A percentile compares a stretch with the other conserved stretches of the same genome.
Conservation (phyloP, 1,140 invertebrate species). For the Leptinotarsa defecta region DNA sequence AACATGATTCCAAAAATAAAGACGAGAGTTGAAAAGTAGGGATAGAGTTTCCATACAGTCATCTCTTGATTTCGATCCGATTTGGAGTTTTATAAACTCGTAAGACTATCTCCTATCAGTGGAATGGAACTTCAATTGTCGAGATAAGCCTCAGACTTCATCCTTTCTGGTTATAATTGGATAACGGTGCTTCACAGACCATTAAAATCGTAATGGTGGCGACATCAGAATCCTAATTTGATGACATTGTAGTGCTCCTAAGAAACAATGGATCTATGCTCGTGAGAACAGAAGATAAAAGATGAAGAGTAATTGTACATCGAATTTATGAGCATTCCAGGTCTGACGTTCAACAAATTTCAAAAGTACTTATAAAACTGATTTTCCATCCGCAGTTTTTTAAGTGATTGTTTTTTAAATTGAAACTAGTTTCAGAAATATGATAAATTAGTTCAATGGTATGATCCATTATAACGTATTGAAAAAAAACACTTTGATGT, state of each 20-base stretch:
- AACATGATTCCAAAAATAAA: too few relatives aligned
- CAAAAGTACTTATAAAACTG: too few relatives aligned
- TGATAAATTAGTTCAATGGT: too few relatives aligned
- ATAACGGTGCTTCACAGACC: neutral
- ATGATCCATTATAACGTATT: too few relatives aligned
- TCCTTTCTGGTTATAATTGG: neutral
- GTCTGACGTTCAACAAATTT: neutral
- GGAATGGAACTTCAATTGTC: neutral
- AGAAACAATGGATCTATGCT: neutral
- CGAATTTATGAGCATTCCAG: neutral
- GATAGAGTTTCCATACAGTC: too few relatives aligned
- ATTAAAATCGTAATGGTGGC: conserved; percentile 1
- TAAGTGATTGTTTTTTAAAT: too few relatives aligned
- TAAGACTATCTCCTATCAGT: neutral
- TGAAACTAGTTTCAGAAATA: too few relatives aligned
- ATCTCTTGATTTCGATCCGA: too few relatives aligned
- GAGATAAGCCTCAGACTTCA: neutral
- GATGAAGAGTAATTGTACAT: neutral
- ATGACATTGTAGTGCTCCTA: neutral
- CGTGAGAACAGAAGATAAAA: neutral
- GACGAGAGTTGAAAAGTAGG: too few relatives aligned
- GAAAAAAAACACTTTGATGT: too few relatives aligned
- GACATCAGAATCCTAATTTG: neutral
- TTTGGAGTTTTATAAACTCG: too few relatives aligned
- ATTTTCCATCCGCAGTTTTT: too few relatives aligned